Percentiles rank a stretch among this genome's conserved stretches.
Evolutionary conservation across 2,797 vertebrate genomes (phyloP).

Genomic region (Dicrostonyx torquatus): DNA sequence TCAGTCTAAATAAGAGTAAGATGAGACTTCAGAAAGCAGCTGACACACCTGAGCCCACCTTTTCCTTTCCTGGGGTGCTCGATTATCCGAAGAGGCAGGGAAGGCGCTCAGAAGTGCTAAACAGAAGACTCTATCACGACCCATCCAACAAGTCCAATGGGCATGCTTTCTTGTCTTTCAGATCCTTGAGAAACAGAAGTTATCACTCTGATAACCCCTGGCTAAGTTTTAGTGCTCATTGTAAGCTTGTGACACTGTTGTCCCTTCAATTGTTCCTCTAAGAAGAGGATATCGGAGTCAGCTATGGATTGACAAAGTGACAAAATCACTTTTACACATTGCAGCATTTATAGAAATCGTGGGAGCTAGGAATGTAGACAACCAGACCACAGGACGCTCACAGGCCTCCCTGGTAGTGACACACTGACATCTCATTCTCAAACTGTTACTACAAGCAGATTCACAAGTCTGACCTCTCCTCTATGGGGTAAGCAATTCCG

Average conservation of each 20-base stretch:
- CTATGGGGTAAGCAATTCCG: background rate
- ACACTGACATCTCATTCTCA: background rate
- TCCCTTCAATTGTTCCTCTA: background rate
- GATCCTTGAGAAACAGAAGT: constrained; percentile 8
- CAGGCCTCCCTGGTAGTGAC: background rate
- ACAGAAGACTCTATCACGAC: background rate
- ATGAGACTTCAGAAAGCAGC: background rate
- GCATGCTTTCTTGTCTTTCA: background rate
- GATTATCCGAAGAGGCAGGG: background rate
- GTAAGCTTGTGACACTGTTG: background rate
- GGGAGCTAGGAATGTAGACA: background rate
- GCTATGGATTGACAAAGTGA: background rate
- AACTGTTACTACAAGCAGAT: background rate
- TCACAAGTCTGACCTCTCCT: background rate
- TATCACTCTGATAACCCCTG: background rate
- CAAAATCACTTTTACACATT: constrained; percentile 3
- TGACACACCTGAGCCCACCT: background rate
- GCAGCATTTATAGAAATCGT: background rate
- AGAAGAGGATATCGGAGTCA: background rate
- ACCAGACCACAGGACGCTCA: background rate
- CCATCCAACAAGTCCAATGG: background rate
- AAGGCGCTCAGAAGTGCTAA: background rate
- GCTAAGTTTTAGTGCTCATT: background rate
- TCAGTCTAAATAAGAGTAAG: background rate
- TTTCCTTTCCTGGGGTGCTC: too few relatives aligned